These are phyloP conservation scores for Brachionus koreanus DNA, from an alignment of 1,140 invertebrate genomes.

Conservation along the genomic window DNA sequence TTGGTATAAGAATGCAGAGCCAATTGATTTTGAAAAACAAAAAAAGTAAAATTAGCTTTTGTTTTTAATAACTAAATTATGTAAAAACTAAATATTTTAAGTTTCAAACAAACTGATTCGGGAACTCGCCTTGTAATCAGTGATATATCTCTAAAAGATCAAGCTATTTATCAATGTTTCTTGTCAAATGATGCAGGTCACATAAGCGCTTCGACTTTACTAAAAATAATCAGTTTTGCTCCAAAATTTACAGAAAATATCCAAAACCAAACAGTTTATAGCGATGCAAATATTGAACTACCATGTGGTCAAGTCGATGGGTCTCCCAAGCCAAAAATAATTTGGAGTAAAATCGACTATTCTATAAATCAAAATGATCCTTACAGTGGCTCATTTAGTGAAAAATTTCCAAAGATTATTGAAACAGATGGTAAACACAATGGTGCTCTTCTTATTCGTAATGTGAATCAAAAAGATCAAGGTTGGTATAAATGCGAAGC, in stretches of 20 bases:
- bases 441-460: background rate
- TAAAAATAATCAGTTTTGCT: conserved; percentile 77
- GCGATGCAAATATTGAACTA: conserved; percentile 20
- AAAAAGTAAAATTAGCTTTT: conserved; percentile 12
- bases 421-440: background rate
- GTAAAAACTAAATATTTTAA: background rate
- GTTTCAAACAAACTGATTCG: conserved; percentile 13
- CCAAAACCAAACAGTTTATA: conserved; percentile 32
- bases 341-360: conserved; percentile 12
- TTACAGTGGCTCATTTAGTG: background rate
- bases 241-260: conserved; percentile 34
- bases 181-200: conserved; percentile 82
- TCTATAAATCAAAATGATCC: background rate
- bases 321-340: conserved; percentile 35
- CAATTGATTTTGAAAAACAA: conserved; percentile 9
- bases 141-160: conserved; percentile 75
- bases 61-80: background rate
- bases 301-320: conserved; percentile 37
- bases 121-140: conserved; percentile 62
- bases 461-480: background rate
- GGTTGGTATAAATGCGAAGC: conserved; percentile 40
- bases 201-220: conserved; percentile 79
- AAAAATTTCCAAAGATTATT: background rate
- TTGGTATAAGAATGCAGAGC: conserved; percentile 42
- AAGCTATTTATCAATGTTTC: conserved; percentile 91